phyloP scores from a whole-genome alignment of 2,113 vertebrate genomes.

The Laticauda colubrina region DNA sequence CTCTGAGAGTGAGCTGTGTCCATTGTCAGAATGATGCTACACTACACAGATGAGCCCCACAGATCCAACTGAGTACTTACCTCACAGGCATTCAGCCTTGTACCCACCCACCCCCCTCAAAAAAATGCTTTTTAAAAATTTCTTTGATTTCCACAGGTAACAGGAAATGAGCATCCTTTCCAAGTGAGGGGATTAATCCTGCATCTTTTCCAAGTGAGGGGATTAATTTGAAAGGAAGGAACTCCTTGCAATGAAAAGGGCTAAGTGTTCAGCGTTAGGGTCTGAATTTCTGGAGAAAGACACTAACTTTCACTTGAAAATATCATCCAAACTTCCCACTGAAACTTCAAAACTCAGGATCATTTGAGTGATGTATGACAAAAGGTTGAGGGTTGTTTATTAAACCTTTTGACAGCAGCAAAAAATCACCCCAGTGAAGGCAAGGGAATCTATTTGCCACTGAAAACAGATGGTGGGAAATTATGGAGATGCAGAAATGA shows the following conservation, averaged over 20 bases:
- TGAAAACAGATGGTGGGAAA: conserved; percentile 15
- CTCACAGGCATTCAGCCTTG: background rate
- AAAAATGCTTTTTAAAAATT: background rate
- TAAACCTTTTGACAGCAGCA: conserved; percentile 20
- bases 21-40: background rate
- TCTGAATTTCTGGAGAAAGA: background rate
- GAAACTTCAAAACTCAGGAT: background rate
- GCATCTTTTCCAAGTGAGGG: background rate
- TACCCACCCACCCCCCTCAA: too few species aligned
- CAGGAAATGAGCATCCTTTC: background rate
- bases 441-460: background rate
- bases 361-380: background rate
- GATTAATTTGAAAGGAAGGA: background rate
- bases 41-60: background rate
- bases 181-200: background rate
- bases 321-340: background rate
- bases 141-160: background rate
- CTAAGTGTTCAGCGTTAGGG: background rate
- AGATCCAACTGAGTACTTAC: background rate
- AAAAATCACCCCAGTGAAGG: background rate
- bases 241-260: background rate
- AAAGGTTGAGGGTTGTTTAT: conserved; percentile 6
- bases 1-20: background rate
- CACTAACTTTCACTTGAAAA: background rate
- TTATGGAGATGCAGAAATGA: conserved; percentile 9